Evolutionary conservation across 2,797 vertebrate genomes (phyloP).

Genomic region (Chelmon rostratus): DNA sequence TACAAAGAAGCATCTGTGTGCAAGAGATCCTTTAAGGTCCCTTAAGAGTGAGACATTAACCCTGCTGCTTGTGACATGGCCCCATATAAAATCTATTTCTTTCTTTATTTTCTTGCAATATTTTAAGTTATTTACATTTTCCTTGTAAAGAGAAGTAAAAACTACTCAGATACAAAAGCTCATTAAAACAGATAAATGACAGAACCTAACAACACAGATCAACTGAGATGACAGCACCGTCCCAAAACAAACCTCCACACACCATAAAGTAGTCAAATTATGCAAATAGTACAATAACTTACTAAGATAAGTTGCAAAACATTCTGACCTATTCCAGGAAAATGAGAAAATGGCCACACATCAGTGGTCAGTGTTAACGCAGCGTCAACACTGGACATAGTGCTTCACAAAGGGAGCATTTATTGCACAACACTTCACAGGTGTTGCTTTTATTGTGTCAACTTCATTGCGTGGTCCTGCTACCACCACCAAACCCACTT

Average conservation of each 20-base stretch:
- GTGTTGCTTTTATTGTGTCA: neutral
- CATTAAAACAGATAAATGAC: neutral
- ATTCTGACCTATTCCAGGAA: neutral
- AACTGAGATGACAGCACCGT: neutral
- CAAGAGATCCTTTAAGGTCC: neutral
- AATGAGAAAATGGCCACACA: neutral
- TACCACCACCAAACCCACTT: no score
- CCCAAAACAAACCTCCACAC: neutral
- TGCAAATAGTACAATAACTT: neutral
- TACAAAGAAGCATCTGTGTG: neutral
- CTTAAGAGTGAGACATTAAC: neutral
- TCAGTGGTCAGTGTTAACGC: neutral
- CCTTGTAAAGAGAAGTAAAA: neutral
- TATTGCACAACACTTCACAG: neutral
- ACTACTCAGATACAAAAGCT: neutral
- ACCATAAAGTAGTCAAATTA: neutral
- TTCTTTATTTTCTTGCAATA: neutral
- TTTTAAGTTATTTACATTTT: neutral
- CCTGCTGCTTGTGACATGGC: neutral
- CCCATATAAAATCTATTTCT: neutral
- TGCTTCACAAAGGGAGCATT: constrained; percentile 5
- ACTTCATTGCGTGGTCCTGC: neutral
- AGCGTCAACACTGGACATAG: neutral
- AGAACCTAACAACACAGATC: neutral
- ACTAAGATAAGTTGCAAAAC: neutral